These are phyloP conservation scores for Spinus pinus DNA, from an alignment of 2,797 vertebrate species.

Conservation along the genomic window DNA sequence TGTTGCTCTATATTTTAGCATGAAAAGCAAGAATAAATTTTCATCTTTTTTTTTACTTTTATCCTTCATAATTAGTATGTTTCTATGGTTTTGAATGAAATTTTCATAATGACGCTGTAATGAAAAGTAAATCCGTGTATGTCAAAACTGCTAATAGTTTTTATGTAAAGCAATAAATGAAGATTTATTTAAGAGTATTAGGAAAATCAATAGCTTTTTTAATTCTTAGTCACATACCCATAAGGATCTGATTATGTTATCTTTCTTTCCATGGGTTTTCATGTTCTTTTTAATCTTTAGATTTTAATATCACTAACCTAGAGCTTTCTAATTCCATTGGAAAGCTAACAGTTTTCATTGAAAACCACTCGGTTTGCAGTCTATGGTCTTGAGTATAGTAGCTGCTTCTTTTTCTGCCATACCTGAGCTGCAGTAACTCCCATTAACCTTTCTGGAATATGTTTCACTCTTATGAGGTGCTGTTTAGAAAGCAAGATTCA, in stretches of 20 bases:
- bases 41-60: neutral
- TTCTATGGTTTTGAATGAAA: neutral
- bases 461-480: neutral
- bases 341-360: neutral
- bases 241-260: neutral
- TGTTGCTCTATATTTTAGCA: neutral
- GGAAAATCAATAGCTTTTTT: neutral
- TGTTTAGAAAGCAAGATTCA: slow-evolving; percentile 48
- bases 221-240: neutral
- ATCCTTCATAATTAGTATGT: neutral
- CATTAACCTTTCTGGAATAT: neutral
- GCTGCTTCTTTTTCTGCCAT: neutral
- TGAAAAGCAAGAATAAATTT: neutral
- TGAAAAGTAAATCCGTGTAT: neutral
- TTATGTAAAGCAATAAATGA: neutral
- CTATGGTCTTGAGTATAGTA: slow-evolving; percentile 32
- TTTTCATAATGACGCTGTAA: neutral
- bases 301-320: neutral
- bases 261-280: neutral
- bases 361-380: neutral
- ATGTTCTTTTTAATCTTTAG: neutral
- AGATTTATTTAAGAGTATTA: neutral
- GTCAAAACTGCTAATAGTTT: neutral
- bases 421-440: slow-evolving; percentile 38
- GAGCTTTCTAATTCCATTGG: neutral